A percentile compares a stretch with the other conserved stretches of the same genome.
Conservation (phyloP, 37 sponge, comb jelly and placozoan species). For the Trichoplax adhaerens region DNA sequence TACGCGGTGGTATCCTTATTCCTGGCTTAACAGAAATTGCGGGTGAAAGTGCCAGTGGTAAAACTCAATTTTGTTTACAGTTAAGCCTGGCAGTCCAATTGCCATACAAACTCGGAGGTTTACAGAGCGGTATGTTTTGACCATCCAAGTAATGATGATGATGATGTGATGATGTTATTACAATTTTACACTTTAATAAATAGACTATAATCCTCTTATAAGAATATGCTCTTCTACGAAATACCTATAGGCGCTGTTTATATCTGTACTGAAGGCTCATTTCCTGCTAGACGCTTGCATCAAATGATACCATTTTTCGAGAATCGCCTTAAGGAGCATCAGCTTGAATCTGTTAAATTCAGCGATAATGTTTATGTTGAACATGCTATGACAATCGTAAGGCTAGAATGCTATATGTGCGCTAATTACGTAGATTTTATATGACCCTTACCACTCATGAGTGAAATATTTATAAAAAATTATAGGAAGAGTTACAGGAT, state of each 20-base stretch:
- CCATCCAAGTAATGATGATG: no score
- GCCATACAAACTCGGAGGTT: conserved; percentile 45
- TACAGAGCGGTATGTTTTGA: conserved; percentile 15
- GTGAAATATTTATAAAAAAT: background rate
- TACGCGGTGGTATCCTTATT: conserved; percentile 62
- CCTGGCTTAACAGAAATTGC: conserved; percentile 64
- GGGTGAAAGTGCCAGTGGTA: conserved; percentile 77
- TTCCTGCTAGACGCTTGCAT: conserved; percentile 55
- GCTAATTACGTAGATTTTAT: no score
- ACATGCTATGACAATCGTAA: conserved; percentile 42
- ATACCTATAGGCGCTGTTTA: conserved; percentile 44
- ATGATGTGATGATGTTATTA: no score
- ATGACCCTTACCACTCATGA: no score
- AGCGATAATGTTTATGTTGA: conserved; percentile 22
- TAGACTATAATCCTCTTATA: no score
- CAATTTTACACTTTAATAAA: no score
- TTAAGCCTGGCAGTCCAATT: conserved; percentile 69
- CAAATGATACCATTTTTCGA: conserved; percentile 38
- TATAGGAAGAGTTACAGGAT: conserved; percentile 10
- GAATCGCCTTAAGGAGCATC: conserved; percentile 4
- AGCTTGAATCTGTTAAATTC: conserved; percentile 5
- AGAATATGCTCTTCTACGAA: no score
- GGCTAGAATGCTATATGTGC: background rate
- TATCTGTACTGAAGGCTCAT: conserved; percentile 72
- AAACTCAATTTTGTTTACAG: conserved; percentile 86